Evolutionary conservation across 2,888 invertebrate species (phyloP), one percentile per base, ranked within the genome.

Genomic region (Busseola fusca): DNA sequence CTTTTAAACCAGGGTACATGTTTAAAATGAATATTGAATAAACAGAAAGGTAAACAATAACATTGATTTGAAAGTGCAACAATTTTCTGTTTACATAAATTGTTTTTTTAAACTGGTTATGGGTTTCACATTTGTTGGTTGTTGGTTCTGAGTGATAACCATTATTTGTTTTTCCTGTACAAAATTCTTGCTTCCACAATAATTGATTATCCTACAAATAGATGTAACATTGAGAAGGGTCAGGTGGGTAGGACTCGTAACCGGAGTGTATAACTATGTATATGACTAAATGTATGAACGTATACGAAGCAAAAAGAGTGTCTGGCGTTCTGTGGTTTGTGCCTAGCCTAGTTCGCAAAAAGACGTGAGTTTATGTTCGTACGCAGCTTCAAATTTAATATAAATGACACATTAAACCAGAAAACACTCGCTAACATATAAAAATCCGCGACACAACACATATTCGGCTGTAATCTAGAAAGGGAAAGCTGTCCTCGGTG

Each of bases 401-500:
- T 45, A 40, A 54, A 40, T 30, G 14, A 57, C 64, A 66, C 7
- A 37, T 59, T 16, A 67, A 62, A 74, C 54, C 56, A 72, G 30
- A 76, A 78, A 69, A 58, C 64, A 66, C 62, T 71, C 58, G 66
- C 71, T 54, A 45, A 58, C 56, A 45, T 63, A 74, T 52, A 40
- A 73, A 68, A 76, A 69, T 64, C 42, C 54, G 16, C 58, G 72
- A 64, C 58, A 62, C 57, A 77, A 72, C 74, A 78, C 69, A 82
- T 59, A 82, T 89, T 89, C 78, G 87, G 86, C 81, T 80, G 85
- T 85, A 87, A 87, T 87, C 84, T 81, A 87, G 88, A 90, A 92
- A 91, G 90, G 84, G 88, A 92, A 91, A 91, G 87, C 89, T 89
- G 89, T 89, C 90, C 87, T 86, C 84, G 87, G 85, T 89, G 89